These are phyloP conservation scores for Alviniconcha strummeri DNA, from an alignment of 2,888 invertebrate genomes.

Conservation along the genomic window DNA sequence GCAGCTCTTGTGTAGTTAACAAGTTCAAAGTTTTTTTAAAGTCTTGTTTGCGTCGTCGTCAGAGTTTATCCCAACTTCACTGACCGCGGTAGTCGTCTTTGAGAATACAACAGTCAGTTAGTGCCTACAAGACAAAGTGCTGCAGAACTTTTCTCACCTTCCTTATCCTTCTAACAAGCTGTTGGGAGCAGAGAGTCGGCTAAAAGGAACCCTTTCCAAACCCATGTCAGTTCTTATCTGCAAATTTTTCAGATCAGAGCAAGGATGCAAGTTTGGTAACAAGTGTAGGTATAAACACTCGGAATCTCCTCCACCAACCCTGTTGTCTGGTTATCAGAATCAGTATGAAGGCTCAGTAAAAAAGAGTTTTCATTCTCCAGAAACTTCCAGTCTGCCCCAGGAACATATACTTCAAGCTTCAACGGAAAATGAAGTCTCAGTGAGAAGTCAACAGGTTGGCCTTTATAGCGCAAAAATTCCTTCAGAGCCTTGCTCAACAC, in stretches of 20 bases:
- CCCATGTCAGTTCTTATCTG: constrained; percentile 37
- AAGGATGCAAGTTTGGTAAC: constrained; percentile 46
- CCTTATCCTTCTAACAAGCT: constrained; percentile 1
- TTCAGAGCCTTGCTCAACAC: not conserved
- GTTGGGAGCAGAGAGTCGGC: constrained; percentile 7
- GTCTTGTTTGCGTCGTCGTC: not conserved
- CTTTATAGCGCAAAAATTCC: not conserved
- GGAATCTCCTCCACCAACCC: not conserved
- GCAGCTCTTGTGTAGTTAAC: too few relatives aligned
- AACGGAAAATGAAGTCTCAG: constrained; percentile 3
- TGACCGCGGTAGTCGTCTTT: not conserved
- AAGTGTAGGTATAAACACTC: constrained; percentile 44
- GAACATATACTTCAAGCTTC: not conserved
- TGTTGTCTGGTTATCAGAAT: not conserved
- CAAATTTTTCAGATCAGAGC: constrained; percentile 41
- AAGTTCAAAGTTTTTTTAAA: not conserved
- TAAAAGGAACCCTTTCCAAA: constrained; percentile 10
- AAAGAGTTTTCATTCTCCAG: not conserved
- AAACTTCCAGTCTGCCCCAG: not conserved
- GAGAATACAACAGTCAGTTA: not conserved
- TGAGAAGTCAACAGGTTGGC: constrained; percentile 3
- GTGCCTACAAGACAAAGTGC: not conserved
- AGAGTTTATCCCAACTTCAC: not conserved
- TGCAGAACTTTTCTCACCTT: not conserved
- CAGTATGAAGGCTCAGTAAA: constrained; percentile 30